Conservation (phyloP, 2,797 vertebrate genomes). For the Sphenopsis melanotis region DNA sequence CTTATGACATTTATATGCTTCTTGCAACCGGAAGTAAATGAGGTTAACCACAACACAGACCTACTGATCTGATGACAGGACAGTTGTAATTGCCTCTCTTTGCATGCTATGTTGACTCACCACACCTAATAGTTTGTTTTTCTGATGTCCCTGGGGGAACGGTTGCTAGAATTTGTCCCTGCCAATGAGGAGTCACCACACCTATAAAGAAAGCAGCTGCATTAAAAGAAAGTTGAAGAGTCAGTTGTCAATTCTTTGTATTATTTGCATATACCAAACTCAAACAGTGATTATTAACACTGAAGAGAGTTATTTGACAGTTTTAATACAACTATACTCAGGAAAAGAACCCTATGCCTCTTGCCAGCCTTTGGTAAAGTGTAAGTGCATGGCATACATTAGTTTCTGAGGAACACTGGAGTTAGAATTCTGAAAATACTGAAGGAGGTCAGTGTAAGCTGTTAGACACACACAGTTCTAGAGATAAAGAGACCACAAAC, state of each 20-base stretch:
- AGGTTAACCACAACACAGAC: background rate
- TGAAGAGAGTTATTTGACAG: background rate
- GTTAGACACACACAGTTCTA: background rate
- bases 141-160: background rate
- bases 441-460: background rate
- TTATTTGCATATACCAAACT: background rate
- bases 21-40: background rate
- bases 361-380: background rate
- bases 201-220: background rate
- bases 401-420: background rate
- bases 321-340: background rate
- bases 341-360: background rate
- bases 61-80: background rate
- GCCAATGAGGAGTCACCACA: background rate
- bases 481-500: background rate
- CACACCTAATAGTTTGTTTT: background rate
- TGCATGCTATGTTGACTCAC: background rate
- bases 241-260: background rate
- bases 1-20: background rate
- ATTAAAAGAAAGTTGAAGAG: background rate
- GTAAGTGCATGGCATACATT: background rate
- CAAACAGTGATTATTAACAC: background rate
- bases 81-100: background rate
- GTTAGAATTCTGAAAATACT: background rate
- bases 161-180: background rate